Base-by-base conservation (phyloP, 2,113 vertebrate genomes). In the Bombycilla garrulus region DNA sequence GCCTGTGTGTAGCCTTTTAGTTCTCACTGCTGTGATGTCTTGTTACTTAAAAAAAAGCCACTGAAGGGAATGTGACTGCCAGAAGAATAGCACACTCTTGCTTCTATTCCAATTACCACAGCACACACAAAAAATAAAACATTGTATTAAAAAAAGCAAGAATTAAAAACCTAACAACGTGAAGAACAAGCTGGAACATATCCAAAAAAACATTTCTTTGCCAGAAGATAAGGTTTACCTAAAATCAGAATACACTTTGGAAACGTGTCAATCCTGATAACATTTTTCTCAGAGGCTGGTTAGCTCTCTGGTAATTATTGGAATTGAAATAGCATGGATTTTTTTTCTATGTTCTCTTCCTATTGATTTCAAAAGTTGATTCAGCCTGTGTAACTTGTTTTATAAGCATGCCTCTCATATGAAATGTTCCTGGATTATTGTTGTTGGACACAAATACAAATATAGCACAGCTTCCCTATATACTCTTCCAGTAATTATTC, bases 1-100 rank as follows among this genome's bases (percentile, higher is more conserved):
- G 94, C 86, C 64, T 84, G 26, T 70, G 86, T 81, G 60, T 50
- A 96, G 94, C 79, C 86, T 96, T 97, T 95, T 92, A 94, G 94
- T 94, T 96, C 95, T 60, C 73, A 90, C 76, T 88, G 90, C 82
- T 96, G 71, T 4, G 17, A 51, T 81, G 70, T 88, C 92, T 85
- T 92, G 72, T 93, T 86, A 57, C 95, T 93, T 69, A 53, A 80
- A 90, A 91, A 83, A 72, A 86, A 93, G 69, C 33, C 42, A 73
- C 67, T 26, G 64, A 81, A 70, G 93, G 81, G 89, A 95, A 88
- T 89, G 42, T 38, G 92, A 80, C 90, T 79, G 21, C 84, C 12
- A 45, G 85, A 93, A 95, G 88, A 97, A 95, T 73, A 95, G 70
- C 45, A 72, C 17, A 4, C 0, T 4, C 28, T 80, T 44, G 38